Conservation (phyloP, 2,797 vertebrate species). For the Myotis planiceps region DNA sequence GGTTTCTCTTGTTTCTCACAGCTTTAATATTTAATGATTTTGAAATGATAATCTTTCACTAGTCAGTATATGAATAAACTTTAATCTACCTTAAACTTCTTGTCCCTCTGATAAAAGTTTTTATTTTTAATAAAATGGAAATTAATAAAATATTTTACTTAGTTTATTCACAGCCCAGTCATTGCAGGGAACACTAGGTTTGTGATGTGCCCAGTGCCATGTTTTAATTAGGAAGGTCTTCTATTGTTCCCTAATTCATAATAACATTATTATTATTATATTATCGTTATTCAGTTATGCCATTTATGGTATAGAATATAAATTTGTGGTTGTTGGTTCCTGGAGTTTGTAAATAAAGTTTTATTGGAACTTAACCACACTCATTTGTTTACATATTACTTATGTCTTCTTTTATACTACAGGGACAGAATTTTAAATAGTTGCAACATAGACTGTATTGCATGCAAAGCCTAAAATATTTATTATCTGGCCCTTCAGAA, state of each 20-base stretch:
- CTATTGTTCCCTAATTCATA: background rate
- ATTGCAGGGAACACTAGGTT: background rate
- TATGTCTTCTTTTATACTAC: background rate
- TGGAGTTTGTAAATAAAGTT: conserved; percentile 46
- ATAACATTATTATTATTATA: background rate
- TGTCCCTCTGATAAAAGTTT: background rate
- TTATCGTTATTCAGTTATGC: background rate
- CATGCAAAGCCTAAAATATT: background rate
- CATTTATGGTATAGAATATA: background rate
- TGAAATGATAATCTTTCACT: conserved; percentile 15
- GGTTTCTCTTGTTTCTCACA: background rate
- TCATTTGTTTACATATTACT: background rate
- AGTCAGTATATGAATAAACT: background rate
- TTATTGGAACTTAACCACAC: background rate
- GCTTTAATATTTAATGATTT: background rate
- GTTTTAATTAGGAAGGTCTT: conserved; percentile 15
- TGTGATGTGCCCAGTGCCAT: background rate
- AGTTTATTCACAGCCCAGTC: background rate
- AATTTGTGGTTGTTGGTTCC: background rate
- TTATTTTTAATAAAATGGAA: background rate
- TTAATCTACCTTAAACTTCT: background rate
- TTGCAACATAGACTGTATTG: background rate
- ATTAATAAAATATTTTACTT: background rate
- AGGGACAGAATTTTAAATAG: background rate
- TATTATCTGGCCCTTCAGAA: background rate